Conservation (phyloP, 1,140 invertebrate genomes). For the Cotesia chilonis region DNA sequence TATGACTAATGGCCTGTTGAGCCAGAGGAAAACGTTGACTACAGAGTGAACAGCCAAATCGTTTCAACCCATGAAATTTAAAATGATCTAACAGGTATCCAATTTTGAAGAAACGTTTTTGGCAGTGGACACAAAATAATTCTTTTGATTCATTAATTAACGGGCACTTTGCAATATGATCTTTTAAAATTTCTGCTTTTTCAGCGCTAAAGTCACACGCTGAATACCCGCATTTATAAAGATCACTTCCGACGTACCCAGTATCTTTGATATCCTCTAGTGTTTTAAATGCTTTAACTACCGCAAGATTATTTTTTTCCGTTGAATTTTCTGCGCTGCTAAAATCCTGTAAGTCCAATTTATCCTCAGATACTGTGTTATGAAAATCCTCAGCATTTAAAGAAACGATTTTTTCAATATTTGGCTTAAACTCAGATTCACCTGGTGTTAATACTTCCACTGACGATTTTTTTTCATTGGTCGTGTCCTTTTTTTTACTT, state of each 20-base stretch:
- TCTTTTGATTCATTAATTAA: conserved; percentile 41
- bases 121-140: conserved; percentile 67
- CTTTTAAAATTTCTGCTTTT: conserved; percentile 55
- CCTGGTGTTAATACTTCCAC: not conserved
- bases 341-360: conserved; percentile 4
- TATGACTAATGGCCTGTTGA: conserved; percentile 64
- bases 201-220: conserved; percentile 53
- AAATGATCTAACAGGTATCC: conserved; percentile 63
- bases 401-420: conserved; percentile 14
- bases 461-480: conserved; percentile 16
- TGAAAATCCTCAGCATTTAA: conserved; percentile 21
- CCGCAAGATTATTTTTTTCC: conserved; percentile 25
- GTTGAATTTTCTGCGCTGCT: conserved; percentile 31
- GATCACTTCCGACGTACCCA: conserved; percentile 55
- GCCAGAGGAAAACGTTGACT: conserved; percentile 59
- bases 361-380: not conserved
- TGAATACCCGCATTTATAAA: conserved; percentile 67
- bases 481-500: conserved; percentile 14
- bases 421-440: not conserved
- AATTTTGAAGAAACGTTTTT: conserved; percentile 57
- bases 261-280: conserved; percentile 59
- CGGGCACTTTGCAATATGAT: conserved; percentile 64
- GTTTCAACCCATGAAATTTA: conserved; percentile 64
- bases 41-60: conserved; percentile 68
- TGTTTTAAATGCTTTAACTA: conserved; percentile 38